Evolutionary conservation across 2,888 invertebrate species (phyloP), one percentile per base, ranked within the genome.

Genomic region (Ceramica pisi): DNA sequence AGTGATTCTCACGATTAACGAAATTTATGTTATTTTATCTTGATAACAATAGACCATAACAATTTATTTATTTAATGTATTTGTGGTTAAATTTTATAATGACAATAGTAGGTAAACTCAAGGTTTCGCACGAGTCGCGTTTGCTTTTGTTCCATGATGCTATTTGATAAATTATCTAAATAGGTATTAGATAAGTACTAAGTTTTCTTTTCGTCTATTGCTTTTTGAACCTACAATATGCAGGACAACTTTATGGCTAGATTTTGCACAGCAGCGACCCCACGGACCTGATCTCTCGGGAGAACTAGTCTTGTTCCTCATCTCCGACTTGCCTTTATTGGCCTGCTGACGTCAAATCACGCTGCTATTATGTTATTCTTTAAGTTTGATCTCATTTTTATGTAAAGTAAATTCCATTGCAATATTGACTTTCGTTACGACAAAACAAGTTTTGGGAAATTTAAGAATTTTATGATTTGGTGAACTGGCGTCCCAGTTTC

Each of bases 371-470:
- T 19, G 12, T 35, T 56, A 2, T 31, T 35, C n/a, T 31, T 56
- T 5, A n/a, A 7, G 19, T 9, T 16, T 14, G 38, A 26, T 55
- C 19, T 31, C 53, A 41, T 41, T 71, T 21, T 10, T 16, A 21
- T 53, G n/a, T 21, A 31, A 21, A 56, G n/a, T 21, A 31, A 21
- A 56, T 41, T 55, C 23, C 56, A 51, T n/a, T 21, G 21, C 12
- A 38, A 41, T 26, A 21, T 10, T n/a, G 3, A 31, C 69, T 59
- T 41, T 60, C 31, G 21, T 68, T 38, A 23, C 8, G 5, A 35
- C 26, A 21, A 53, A 64, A 79, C 80, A 51, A 41, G 71, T 71
- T 63, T 72, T 60, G 38, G 59, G 35, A 26, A 53, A 59, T 23
- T 44, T 31, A 53, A 67, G 4, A 55, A 78, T 57, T 60, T 46